phyloP scores from a whole-genome alignment of 1,140 invertebrate genomes.

The Metopolophium dirhodum region DNA sequence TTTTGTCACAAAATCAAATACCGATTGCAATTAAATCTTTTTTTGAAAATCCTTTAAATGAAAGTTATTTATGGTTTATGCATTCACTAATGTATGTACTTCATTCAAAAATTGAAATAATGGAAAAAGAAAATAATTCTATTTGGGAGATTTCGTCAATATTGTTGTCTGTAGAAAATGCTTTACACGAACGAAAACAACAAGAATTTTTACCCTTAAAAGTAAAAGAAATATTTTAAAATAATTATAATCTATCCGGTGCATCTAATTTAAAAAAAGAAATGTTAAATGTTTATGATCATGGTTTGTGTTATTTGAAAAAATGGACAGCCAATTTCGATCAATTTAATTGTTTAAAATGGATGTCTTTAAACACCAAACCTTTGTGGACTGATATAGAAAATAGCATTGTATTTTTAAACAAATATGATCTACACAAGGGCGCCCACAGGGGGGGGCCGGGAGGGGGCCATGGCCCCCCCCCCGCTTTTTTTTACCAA shows the following conservation, averaged over 20 bases:
- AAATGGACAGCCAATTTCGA: background rate
- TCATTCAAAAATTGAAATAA: conserved; percentile 4
- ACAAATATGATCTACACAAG: background rate
- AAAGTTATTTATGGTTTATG: conserved; percentile 15
- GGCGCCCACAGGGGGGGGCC: no score
- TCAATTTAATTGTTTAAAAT: background rate
- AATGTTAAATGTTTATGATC: conserved; percentile 18
- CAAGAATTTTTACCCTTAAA: conserved; percentile 2
- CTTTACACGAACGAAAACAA: conserved; percentile 3
- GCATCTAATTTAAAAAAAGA: background rate
- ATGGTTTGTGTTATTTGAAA: background rate
- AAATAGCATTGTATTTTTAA: conserved; percentile 7
- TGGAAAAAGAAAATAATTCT: conserved; percentile 8
- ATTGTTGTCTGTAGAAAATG: background rate
- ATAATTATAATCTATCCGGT: background rate
- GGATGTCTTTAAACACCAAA: conserved; percentile 9
- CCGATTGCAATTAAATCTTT: conserved; percentile 14
- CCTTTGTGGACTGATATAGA: conserved; percentile 9
- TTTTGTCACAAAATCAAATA: conserved; percentile 21
- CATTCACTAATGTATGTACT: conserved; percentile 11
- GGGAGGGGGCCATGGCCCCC: no score
- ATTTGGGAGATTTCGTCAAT: background rate
- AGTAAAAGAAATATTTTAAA: conserved; percentile 20
- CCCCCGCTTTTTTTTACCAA: no score
- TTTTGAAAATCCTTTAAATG: conserved; percentile 27